phyloP scores from a whole-genome alignment of 30 jellyfish, hydroid and myxozoan species.

The Chrysaora quinquecirrha region DNA sequence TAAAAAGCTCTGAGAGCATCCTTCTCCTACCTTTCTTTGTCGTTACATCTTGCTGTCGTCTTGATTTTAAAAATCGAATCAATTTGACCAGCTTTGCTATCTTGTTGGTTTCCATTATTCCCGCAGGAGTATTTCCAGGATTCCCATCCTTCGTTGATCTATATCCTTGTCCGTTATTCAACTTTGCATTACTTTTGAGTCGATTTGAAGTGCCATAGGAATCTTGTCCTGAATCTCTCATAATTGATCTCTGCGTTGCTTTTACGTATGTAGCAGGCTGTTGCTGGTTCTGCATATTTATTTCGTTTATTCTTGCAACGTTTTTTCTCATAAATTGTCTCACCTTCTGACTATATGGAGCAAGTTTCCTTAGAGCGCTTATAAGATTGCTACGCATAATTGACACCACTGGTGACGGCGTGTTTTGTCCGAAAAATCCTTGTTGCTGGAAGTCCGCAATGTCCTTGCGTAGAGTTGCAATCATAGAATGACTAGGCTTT shows the following conservation, averaged over 20 bases:
- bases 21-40: background rate
- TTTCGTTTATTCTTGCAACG: background rate
- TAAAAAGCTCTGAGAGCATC: no score
- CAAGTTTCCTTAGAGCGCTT: constrained; percentile 37
- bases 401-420: constrained; percentile 39
- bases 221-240: background rate
- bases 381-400: constrained; percentile 36
- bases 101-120: background rate
- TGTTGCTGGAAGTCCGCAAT: constrained; percentile 14
- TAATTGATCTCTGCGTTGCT: background rate
- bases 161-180: background rate
- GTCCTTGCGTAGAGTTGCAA: background rate
- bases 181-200: background rate
- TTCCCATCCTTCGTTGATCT: background rate
- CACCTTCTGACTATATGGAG: constrained; percentile 49
- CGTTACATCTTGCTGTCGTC: background rate
- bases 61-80: background rate
- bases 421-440: constrained; percentile 27
- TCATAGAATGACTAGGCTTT: constrained; percentile 9
- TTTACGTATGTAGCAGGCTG: background rate
- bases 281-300: background rate
- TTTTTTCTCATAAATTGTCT: constrained; percentile 28
- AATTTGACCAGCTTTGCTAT: background rate
- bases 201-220: background rate
- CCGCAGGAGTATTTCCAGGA: background rate